Evolutionary conservation across 1,140 invertebrate genomes (phyloP).

Genomic region (Drosophila lowei): DNA sequence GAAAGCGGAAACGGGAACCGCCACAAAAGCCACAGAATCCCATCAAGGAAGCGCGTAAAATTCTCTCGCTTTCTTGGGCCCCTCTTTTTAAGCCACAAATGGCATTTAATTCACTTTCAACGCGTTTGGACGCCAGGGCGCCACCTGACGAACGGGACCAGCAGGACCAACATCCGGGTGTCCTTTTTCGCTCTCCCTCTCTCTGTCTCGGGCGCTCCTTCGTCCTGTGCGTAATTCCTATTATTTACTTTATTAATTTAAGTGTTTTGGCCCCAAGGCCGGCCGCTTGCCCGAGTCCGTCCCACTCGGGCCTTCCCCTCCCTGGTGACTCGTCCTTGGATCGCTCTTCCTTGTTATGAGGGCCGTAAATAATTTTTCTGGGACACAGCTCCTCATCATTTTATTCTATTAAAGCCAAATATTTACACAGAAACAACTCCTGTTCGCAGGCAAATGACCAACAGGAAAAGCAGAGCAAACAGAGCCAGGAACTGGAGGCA

Average conservation of each 20-base stretch:
- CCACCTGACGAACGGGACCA: slow-evolving; percentile 25
- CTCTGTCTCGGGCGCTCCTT: neutral
- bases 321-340: slow-evolving; percentile 3
- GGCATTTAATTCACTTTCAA: slow-evolving; percentile 78
- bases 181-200: slow-evolving; percentile 4
- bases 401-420: slow-evolving; percentile 81
- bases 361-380: slow-evolving; percentile 57
- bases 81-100: slow-evolving; percentile 71
- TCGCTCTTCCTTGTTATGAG: slow-evolving; percentile 21
- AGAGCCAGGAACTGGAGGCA: slow-evolving; percentile 11
- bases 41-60: slow-evolving; percentile 19
- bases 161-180: slow-evolving; percentile 11
- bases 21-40: slow-evolving; percentile 6
- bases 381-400: slow-evolving; percentile 61
- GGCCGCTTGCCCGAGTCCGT: too few relatives aligned
- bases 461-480: slow-evolving; percentile 14
- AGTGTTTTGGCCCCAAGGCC: slow-evolving; percentile 68
- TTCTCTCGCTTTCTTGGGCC: slow-evolving; percentile 26
- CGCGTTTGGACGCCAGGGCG: slow-evolving; percentile 30
- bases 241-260: slow-evolving; percentile 82
- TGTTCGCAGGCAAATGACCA: slow-evolving; percentile 45
- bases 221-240: slow-evolving; percentile 64
- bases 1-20: slow-evolving; percentile 6
- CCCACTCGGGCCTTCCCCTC: slow-evolving; percentile 8
- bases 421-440: slow-evolving; percentile 60